Conservation (phyloP, 2,888 invertebrate species). For the Protonemura montana region DNA sequence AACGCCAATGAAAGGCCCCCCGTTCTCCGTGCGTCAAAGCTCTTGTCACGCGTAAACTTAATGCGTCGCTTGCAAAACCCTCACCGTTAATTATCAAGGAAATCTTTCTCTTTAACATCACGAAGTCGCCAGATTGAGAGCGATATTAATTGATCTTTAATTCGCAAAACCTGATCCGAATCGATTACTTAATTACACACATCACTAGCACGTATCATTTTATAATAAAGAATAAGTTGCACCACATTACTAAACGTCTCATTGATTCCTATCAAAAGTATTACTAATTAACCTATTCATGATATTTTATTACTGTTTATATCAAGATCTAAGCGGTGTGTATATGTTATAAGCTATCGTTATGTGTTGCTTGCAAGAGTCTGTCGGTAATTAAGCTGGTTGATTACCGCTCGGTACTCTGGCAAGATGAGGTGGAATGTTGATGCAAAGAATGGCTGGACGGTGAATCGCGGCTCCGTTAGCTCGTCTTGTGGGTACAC, state of each 20-base stretch:
- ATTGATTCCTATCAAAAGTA: conserved; percentile 14
- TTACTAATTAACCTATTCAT: conserved; percentile 19
- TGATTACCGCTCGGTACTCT: background rate
- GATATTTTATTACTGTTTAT: conserved; percentile 7
- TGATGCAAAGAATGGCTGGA: background rate
- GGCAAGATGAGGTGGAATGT: background rate
- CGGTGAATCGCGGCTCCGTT: background rate
- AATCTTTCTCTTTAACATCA: background rate
- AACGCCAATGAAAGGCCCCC: too few species aligned
- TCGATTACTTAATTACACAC: conserved; percentile 21
- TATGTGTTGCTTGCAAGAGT: background rate
- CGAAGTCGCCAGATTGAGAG: background rate
- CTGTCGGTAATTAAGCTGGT: background rate
- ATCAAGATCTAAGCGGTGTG: background rate
- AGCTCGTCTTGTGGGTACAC: background rate
- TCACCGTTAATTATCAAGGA: background rate
- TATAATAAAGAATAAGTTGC: background rate
- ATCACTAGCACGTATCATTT: background rate
- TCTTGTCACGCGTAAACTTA: background rate
- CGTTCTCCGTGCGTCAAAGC: background rate
- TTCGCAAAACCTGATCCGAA: conserved; percentile 10
- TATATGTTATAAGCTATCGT: background rate
- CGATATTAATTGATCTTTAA: conserved; percentile 9
- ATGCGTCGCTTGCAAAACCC: too few species aligned
- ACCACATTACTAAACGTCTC: background rate